phyloP scores from a whole-genome alignment of 1,140 invertebrate species.

The Forficula auricularia region DNA sequence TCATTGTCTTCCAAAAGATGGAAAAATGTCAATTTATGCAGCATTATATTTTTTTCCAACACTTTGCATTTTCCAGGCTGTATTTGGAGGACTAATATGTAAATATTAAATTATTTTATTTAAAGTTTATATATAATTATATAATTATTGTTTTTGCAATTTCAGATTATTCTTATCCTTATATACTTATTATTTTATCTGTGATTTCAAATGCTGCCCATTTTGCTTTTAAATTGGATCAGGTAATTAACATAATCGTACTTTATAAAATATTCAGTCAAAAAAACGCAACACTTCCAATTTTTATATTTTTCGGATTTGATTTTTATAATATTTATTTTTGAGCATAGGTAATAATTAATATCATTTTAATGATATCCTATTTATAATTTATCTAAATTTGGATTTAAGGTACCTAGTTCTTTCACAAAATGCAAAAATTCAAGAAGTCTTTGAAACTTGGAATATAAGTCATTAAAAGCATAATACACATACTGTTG shows the following conservation, averaged over 20 bases:
- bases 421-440: too few relatives aligned
- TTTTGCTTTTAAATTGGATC: constrained; percentile 74
- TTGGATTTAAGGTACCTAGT: too few relatives aligned
- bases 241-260: constrained; percentile 34
- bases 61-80: constrained; percentile 68
- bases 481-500: too few relatives aligned
- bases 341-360: too few relatives aligned
- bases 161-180: constrained; percentile 89
- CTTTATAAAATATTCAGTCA: too few relatives aligned
- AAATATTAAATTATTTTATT: constrained; percentile 26
- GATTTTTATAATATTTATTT: too few relatives aligned
- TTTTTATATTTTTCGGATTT: too few relatives aligned
- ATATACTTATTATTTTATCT: constrained; percentile 81
- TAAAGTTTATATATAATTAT: background rate
- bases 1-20: constrained; percentile 43
- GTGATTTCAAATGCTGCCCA: constrained; percentile 84
- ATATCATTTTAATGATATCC: too few relatives aligned
- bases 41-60: constrained; percentile 90
- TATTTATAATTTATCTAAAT: too few relatives aligned
- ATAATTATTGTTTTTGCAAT: constrained; percentile 20
- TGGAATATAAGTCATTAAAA: too few relatives aligned
- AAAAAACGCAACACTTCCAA: too few relatives aligned
- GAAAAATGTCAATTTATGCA: constrained; percentile 71
- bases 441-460: too few relatives aligned
- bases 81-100: constrained; percentile 83